Percentiles rank a stretch among this genome's conserved stretches.
Evolutionary conservation across 1,140 invertebrate species (phyloP).

Genomic region (Druon quercuslanigerum): DNA sequence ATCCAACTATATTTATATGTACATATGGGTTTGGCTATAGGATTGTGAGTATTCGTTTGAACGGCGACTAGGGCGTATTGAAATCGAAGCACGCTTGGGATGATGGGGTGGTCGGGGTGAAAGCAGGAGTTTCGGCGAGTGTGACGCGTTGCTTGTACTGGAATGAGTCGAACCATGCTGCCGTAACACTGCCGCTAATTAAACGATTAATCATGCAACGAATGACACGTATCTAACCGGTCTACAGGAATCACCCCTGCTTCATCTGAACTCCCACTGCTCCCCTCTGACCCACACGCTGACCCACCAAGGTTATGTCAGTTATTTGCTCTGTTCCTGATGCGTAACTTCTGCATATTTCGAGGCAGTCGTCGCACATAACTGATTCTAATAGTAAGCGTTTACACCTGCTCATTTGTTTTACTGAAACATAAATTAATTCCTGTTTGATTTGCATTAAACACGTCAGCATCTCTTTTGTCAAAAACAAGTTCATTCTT

Average conservation of each 20-base stretch:
- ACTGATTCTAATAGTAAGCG: conserved; percentile 37
- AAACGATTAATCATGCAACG: conserved; percentile 75
- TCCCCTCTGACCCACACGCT: conserved; percentile 6
- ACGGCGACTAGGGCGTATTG: conserved; percentile 12
- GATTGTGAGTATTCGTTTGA: conserved; percentile 22
- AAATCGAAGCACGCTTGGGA: conserved; percentile 41
- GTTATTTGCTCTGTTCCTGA: conserved; percentile 52
- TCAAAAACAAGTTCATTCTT: too few species aligned
- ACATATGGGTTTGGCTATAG: conserved; percentile 26
- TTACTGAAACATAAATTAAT: conserved; percentile 33
- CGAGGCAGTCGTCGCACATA: conserved; percentile 37
- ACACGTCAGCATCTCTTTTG: too few species aligned
- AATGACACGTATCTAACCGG: conserved; percentile 69
- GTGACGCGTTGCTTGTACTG: conserved; percentile 61
- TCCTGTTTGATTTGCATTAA: not conserved
- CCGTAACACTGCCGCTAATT: conserved; percentile 74
- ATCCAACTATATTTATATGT: conserved; percentile 22
- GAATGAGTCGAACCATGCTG: conserved; percentile 63
- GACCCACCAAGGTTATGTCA: conserved; percentile 50
- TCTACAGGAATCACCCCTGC: conserved; percentile 59
- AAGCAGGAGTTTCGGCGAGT: conserved; percentile 32
- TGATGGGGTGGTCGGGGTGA: conserved; percentile 46
- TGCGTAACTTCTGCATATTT: conserved; percentile 66
- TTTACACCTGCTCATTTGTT: conserved; percentile 37
- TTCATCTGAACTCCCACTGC: conserved; percentile 43